A percentile compares a stretch with the other conserved stretches of the same genome.
Evolutionary conservation across 2,888 invertebrate genomes (phyloP).

Genomic region (Metalampra italica): DNA sequence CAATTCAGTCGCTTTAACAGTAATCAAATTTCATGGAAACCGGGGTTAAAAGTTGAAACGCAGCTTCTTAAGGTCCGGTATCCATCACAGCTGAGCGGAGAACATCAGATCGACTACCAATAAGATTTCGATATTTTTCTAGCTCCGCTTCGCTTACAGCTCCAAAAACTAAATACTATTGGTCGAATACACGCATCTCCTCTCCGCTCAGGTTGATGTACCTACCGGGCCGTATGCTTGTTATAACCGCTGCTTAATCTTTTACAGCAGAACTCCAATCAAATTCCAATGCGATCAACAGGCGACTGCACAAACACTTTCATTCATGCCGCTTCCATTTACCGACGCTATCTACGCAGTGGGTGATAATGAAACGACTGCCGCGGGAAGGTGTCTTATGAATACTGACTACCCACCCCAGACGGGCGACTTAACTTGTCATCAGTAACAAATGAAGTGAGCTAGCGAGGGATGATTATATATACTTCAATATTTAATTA

Average conservation of each 20-base stretch:
- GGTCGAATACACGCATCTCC: no score
- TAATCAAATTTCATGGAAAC: no score
- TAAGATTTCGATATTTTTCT: no score
- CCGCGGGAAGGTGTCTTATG: slow-evolving; percentile 65
- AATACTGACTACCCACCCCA: slow-evolving; percentile 62
- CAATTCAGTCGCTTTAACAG: no score
- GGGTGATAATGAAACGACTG: slow-evolving; percentile 50
- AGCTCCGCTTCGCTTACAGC: no score
- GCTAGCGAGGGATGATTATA: slow-evolving; percentile 41
- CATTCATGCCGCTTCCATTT: slow-evolving; percentile 27
- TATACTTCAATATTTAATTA: slow-evolving; percentile 52
- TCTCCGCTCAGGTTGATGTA: no score
- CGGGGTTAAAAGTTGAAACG: no score
- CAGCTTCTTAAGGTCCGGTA: no score
- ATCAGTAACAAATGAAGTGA: slow-evolving; percentile 61
- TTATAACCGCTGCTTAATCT: background rate
- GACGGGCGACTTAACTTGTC: slow-evolving; percentile 64
- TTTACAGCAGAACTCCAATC: slow-evolving; percentile 7
- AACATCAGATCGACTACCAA: no score
- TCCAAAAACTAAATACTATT: no score
- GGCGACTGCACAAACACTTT: slow-evolving; percentile 28
- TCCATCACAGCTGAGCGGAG: no score
- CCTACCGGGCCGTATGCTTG: background rate
- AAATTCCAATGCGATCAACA: slow-evolving; percentile 19
- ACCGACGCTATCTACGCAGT: slow-evolving; percentile 32